These are phyloP conservation scores for Dugesia japonica DNA, from an alignment of 2,888 invertebrate species.

Conservation along the genomic window DNA sequence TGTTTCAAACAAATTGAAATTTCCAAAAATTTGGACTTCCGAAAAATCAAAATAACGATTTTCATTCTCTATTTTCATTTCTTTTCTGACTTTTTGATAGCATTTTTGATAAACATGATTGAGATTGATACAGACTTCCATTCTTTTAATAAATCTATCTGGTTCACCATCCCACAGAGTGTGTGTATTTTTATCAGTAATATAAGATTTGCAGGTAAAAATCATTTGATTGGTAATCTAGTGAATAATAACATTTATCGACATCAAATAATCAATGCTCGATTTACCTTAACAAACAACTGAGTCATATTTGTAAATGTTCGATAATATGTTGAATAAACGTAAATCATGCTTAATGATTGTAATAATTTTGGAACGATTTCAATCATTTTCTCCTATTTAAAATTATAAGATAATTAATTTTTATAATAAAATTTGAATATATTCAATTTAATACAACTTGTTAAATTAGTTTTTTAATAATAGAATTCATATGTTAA, in stretches of 20 bases:
- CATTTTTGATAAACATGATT: slow-evolving; percentile 3
- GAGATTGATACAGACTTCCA: not conserved
- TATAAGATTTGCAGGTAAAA: not conserved
- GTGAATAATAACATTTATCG: not conserved
- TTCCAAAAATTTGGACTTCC: slow-evolving; percentile 5
- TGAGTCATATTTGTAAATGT: slow-evolving; percentile 9
- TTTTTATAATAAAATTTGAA: too few species aligned
- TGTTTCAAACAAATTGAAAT: slow-evolving; percentile 1
- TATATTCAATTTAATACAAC: too few species aligned
- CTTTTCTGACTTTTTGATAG: slow-evolving; percentile 2
- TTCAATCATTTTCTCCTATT: not conserved
- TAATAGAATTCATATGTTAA: too few species aligned
- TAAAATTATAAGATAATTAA: not conserved
- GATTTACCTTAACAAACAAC: not conserved
- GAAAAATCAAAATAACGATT: not conserved
- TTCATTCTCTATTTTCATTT: not conserved
- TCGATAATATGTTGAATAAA: not conserved
- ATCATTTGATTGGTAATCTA: slow-evolving; percentile 8
- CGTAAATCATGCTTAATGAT: slow-evolving; percentile 13
- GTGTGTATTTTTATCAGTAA: not conserved
- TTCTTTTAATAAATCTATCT: not conserved
- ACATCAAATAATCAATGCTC: not conserved
- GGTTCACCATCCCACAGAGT: slow-evolving; percentile 1
- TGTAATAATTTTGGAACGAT: not conserved
- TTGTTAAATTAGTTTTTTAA: too few species aligned